Evolutionary conservation across 2,113 vertebrate species (phyloP).

Genomic region (Cryptomyrus ogoouensis): DNA sequence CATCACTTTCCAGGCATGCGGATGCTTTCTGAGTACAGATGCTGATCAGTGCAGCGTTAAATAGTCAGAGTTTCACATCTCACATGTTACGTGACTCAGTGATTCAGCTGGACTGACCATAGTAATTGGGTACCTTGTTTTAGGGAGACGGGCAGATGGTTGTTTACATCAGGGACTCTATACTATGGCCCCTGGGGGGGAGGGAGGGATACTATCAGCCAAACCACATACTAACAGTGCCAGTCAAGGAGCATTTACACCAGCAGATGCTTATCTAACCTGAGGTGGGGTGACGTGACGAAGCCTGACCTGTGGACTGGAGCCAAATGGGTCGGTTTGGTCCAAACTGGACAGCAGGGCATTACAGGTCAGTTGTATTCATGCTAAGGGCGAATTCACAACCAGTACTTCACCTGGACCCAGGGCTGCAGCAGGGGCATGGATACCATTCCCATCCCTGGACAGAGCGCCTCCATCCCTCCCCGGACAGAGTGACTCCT

Average conservation of each 20-base stretch:
- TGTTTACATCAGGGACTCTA: neutral
- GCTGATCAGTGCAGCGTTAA: neutral
- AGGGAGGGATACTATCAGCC: neutral
- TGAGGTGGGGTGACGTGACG: neutral
- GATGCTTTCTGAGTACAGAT: neutral
- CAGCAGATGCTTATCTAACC: neutral
- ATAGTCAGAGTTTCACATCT: conserved; percentile 6
- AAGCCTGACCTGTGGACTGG: neutral
- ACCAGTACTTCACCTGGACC: neutral
- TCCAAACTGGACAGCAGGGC: neutral
- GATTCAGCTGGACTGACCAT: neutral
- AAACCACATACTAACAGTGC: neutral
- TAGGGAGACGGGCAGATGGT: neutral
- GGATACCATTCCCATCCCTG: neutral
- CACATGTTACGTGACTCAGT: neutral
- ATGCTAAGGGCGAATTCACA: neutral
- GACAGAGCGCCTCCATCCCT: too few species aligned
- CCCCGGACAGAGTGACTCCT: too few species aligned
- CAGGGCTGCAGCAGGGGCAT: neutral
- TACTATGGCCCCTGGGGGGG: neutral
- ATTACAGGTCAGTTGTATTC: neutral
- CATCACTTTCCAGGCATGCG: neutral
- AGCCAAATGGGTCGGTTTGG: neutral
- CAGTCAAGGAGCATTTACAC: neutral
- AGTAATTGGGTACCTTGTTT: neutral